Conservation (phyloP, 1,140 invertebrate species). For the Thrips palmi region DNA sequence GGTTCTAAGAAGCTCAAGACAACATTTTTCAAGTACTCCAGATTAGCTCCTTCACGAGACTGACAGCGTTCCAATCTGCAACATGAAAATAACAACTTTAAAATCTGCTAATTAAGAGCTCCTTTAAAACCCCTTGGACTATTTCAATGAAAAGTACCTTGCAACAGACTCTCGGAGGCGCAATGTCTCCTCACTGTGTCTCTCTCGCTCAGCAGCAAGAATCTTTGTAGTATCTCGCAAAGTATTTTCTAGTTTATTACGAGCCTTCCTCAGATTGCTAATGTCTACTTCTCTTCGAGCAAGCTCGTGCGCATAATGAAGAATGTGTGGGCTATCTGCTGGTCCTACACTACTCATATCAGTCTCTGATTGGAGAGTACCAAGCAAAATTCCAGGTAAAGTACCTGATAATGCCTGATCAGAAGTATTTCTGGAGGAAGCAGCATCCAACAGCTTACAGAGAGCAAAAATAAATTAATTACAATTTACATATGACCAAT, state of each 20-base stretch:
- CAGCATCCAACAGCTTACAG: too few species aligned
- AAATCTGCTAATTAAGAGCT: slow-evolving; percentile 8
- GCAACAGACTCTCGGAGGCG: slow-evolving; percentile 37
- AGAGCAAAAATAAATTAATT: too few species aligned
- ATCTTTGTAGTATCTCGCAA: slow-evolving; percentile 42
- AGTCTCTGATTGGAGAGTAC: too few species aligned
- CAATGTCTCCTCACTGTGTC: slow-evolving; percentile 33
- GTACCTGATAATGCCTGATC: slow-evolving; percentile 15
- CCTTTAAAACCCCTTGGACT: neutral
- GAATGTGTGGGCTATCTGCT: slow-evolving; percentile 45
- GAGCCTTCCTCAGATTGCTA: slow-evolving; percentile 45
- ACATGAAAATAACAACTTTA: slow-evolving; percentile 17
- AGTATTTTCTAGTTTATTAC: slow-evolving; percentile 46
- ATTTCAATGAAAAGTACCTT: slow-evolving; percentile 23
- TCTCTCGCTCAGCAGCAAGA: slow-evolving; percentile 32
- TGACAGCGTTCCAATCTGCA: slow-evolving; percentile 51
- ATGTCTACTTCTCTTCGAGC: slow-evolving; percentile 66
- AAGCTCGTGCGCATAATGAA: slow-evolving; percentile 70
- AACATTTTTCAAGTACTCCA: slow-evolving; percentile 83
- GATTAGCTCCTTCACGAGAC: slow-evolving; percentile 64
- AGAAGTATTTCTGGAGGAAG: too few species aligned
- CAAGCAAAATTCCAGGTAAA: neutral
- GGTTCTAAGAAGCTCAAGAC: slow-evolving; percentile 64
- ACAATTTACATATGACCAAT: too few species aligned
- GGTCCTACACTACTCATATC: too few species aligned